phyloP scores from a whole-genome alignment of 2,888 invertebrate species.

The Drosophila antonietae region DNA sequence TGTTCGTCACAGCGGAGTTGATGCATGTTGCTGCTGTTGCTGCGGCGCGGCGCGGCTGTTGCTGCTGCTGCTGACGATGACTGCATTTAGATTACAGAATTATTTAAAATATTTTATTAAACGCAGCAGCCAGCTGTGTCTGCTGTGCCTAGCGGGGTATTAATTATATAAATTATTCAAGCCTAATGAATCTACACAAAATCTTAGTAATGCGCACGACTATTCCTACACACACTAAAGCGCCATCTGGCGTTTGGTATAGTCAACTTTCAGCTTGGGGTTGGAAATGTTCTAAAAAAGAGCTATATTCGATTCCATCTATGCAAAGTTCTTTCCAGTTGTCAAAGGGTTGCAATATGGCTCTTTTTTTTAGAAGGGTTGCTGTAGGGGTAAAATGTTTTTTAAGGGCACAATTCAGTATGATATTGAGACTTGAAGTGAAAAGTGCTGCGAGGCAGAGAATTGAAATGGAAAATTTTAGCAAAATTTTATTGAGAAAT shows the following conservation, averaged over 20 bases:
- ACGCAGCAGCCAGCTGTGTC: slow-evolving; percentile 59
- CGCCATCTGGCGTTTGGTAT: slow-evolving; percentile 58
- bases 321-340: slow-evolving; percentile 59
- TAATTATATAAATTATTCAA: slow-evolving; percentile 77
- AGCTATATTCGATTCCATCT: slow-evolving; percentile 4
- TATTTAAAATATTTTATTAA: slow-evolving; percentile 84
- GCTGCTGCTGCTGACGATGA: slow-evolving; percentile 56
- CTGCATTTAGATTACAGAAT: slow-evolving; percentile 84
- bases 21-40: slow-evolving; percentile 19
- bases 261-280: slow-evolving; percentile 33
- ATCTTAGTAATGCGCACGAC: slow-evolving; percentile 36
- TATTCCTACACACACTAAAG: slow-evolving; percentile 23
- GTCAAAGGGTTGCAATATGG: slow-evolving; percentile 66
- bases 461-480: neutral
- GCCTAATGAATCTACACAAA: slow-evolving; percentile 58
- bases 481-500: neutral
- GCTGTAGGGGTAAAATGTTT: slow-evolving; percentile 31
- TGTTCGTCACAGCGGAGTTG: slow-evolving; percentile 58
- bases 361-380: slow-evolving; percentile 67
- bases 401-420: slow-evolving; percentile 44
- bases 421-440: neutral
- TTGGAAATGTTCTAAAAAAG: slow-evolving; percentile 70
- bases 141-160: slow-evolving; percentile 64
- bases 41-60: slow-evolving; percentile 5
- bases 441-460: neutral